These are phyloP conservation scores for Drosophila seclusa DNA, from an alignment of 2,888 invertebrate genomes.

Conservation along the genomic window DNA sequence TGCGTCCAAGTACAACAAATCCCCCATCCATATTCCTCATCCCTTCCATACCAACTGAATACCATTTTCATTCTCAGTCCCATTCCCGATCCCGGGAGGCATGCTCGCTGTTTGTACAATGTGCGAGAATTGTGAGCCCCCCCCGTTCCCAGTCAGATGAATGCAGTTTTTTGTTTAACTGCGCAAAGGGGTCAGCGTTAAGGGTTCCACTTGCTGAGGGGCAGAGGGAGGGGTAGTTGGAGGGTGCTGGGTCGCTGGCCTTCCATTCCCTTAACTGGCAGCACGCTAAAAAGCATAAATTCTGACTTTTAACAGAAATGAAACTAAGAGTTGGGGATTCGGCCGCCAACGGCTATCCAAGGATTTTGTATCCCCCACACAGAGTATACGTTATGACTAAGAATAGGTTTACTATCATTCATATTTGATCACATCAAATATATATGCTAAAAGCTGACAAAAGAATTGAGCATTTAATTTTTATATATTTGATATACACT, in stretches of 20 bases:
- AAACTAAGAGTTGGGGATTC: constrained; percentile 39
- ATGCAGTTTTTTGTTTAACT: constrained; percentile 69
- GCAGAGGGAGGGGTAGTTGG: background rate
- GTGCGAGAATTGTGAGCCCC: constrained; percentile 40
- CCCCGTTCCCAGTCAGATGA: constrained; percentile 51
- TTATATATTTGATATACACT: no score
- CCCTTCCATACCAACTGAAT: constrained; percentile 17
- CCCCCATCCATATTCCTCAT: constrained; percentile 10
- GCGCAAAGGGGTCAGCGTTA: constrained; percentile 59
- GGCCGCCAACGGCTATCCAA: constrained; percentile 25
- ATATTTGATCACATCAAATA: background rate
- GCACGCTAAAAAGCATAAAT: constrained; percentile 57
- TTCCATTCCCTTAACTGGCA: constrained; percentile 45
- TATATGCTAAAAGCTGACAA: constrained; percentile 10
- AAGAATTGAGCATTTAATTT: background rate
- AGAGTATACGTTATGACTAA: constrained; percentile 10
- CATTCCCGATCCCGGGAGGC: constrained; percentile 66
- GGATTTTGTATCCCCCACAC: constrained; percentile 20
- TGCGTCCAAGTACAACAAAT: constrained; percentile 60
- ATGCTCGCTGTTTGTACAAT: constrained; percentile 67
- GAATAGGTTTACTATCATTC: constrained; percentile 16
- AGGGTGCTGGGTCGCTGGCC: constrained; percentile 61
- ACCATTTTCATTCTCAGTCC: constrained; percentile 16
- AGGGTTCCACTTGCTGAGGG: background rate
- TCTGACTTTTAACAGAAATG: constrained; percentile 59